phyloP scores from a whole-genome alignment of 2,113 vertebrate genomes.

The Passer domesticus region DNA sequence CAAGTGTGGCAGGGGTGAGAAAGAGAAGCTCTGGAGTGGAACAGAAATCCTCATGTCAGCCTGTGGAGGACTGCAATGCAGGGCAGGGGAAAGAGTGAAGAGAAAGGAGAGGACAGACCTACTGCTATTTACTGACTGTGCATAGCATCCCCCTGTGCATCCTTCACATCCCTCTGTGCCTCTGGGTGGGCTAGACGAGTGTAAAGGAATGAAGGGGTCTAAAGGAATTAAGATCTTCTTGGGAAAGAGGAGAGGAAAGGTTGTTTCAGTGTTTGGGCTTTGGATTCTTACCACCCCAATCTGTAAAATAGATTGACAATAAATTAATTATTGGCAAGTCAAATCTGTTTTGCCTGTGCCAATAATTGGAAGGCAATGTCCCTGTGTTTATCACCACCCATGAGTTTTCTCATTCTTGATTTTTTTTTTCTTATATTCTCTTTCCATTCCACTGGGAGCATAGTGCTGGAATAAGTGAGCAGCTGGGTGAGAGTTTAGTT shows the following conservation, averaged over 20 bases:
- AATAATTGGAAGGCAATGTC: neutral
- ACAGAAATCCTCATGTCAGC: neutral
- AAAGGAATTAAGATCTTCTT: neutral
- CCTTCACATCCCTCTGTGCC: neutral
- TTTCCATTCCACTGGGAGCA: neutral
- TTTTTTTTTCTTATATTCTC: neutral
- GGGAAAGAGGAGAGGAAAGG: neutral
- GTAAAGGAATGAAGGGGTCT: neutral
- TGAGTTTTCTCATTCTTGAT: neutral
- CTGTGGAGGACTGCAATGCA: fast-evolving
- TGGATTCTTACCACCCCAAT: neutral
- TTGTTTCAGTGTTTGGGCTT: neutral
- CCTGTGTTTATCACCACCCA: neutral
- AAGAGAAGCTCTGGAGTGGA: neutral
- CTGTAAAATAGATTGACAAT: neutral
- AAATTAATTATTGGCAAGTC: neutral
- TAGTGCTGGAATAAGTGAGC: neutral
- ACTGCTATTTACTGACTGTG: neutral
- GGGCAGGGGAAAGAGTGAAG: neutral
- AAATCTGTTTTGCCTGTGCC: neutral
- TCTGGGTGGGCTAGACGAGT: neutral
- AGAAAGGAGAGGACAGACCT: neutral
- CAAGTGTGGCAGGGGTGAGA: neutral
- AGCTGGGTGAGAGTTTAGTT: neutral
- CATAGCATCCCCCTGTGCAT: neutral